A percentile compares a stretch with the other conserved stretches of the same genome.
phyloP scores from a whole-genome alignment of 2,113 vertebrate species.

The Hippocampus mohnikei region DNA sequence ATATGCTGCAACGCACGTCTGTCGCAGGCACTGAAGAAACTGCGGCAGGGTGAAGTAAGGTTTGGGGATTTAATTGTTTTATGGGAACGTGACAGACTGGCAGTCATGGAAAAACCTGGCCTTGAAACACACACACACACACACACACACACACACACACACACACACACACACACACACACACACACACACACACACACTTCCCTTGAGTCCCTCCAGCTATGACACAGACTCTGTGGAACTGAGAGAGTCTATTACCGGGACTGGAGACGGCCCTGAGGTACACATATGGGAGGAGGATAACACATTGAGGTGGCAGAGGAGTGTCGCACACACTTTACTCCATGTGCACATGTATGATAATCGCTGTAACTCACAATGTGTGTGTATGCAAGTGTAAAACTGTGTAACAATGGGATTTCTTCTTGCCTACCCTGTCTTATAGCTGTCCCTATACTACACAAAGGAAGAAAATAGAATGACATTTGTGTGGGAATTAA shows the following conservation, averaged over 20 bases:
- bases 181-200: constrained; percentile 4
- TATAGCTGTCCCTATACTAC: constrained; percentile 30
- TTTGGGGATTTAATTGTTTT: constrained; percentile 72
- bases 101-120: constrained; percentile 30
- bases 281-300: constrained; percentile 81
- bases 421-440: neutral
- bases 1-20: constrained; percentile 18
- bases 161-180: neutral
- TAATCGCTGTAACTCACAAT: constrained; percentile 30
- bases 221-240: constrained; percentile 60
- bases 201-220: constrained; percentile 61
- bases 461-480: constrained; percentile 46
- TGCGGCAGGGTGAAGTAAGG: constrained; percentile 38
- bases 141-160: constrained; percentile 9
- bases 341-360: constrained; percentile 41
- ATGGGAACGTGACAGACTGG: constrained; percentile 69
- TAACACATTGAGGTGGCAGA: constrained; percentile 65
- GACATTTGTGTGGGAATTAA: constrained; percentile 40
- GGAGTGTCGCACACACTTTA: constrained; percentile 48
- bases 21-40: constrained; percentile 50
- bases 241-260: constrained; percentile 78
- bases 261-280: constrained; percentile 75
- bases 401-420: constrained; percentile 18
- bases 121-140: constrained; percentile 14
- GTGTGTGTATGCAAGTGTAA: constrained; percentile 11